Percentiles rank a stretch among this genome's conserved stretches.
Conservation (phyloP, 2,113 vertebrate species). For the Sinosuthora webbiana region DNA sequence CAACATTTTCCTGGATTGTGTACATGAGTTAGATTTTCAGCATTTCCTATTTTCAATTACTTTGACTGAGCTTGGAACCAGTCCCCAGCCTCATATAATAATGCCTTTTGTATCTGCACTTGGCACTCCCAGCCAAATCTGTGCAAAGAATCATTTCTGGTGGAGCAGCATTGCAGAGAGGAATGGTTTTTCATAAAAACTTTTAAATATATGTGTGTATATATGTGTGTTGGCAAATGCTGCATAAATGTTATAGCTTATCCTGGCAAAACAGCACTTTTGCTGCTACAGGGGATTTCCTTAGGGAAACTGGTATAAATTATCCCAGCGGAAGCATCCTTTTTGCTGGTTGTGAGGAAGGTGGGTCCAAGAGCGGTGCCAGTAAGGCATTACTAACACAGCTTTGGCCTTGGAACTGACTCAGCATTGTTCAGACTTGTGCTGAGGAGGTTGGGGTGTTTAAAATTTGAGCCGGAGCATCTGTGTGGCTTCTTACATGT, state of each 20-base stretch:
- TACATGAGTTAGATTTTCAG: constrained; percentile 4
- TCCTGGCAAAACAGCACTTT: constrained; percentile 40
- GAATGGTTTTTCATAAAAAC: neutral
- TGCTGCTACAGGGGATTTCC: constrained; percentile 46
- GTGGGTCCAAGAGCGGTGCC: neutral
- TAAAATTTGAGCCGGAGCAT: neutral
- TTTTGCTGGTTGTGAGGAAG: constrained; percentile 36
- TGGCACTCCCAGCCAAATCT: neutral
- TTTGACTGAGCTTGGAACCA: constrained; percentile 12
- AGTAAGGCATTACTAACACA: constrained; percentile 5
- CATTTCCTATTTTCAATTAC: constrained; percentile 19
- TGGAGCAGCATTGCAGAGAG: neutral
- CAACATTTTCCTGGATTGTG: constrained; percentile 11
- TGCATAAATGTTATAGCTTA: constrained; percentile 54
- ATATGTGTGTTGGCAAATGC: constrained; percentile 36
- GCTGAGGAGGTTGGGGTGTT: neutral
- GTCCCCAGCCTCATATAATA: neutral
- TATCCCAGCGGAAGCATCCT: constrained; percentile 27
- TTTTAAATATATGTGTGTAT: neutral
- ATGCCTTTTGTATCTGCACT: constrained; percentile 42
- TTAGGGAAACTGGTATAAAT: constrained; percentile 48
- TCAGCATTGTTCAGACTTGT: neutral
- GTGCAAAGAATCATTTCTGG: constrained; percentile 9
- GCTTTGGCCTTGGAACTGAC: constrained; percentile 4
- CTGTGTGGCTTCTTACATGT: neutral